phyloP scores from a whole-genome alignment of 2,888 invertebrate genomes.

The Odontocolon sp. region DNA sequence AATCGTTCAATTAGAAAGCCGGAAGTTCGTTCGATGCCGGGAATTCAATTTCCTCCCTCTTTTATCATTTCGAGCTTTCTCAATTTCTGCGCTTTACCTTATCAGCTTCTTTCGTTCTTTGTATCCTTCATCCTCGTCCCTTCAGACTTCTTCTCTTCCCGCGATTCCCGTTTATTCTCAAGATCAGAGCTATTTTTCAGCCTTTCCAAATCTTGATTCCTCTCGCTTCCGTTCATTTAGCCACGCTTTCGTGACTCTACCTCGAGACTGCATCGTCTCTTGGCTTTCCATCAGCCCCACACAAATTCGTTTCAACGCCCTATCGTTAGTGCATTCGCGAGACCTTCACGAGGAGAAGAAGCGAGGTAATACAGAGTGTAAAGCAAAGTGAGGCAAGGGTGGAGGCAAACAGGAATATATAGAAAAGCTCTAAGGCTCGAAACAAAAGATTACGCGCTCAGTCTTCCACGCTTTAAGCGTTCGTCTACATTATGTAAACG shows the following conservation, averaged over 20 bases:
- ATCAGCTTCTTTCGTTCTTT: constrained; percentile 33
- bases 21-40: constrained; percentile 47
- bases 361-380: no score
- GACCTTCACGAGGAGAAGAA: no score
- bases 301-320: no score
- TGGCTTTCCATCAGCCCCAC: background rate
- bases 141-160: constrained; percentile 26
- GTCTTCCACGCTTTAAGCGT: no score
- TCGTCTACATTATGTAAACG: constrained; percentile 17
- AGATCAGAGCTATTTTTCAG: constrained; percentile 35
- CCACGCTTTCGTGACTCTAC: no score
- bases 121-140: constrained; percentile 8
- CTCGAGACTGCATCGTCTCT: constrained; percentile 1
- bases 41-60: constrained; percentile 75
- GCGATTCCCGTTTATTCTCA: no score
- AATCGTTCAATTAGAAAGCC: constrained; percentile 73
- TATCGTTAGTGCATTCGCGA: no score
- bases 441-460: no score
- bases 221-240: no score
- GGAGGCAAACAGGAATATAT: no score
- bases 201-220: constrained; percentile 17
- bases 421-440: no score
- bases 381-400: no score
- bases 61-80: constrained; percentile 72
- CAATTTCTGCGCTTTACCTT: constrained; percentile 41